phyloP scores from a whole-genome alignment of 2,113 vertebrate species.

The Syngnathus scovelli region DNA sequence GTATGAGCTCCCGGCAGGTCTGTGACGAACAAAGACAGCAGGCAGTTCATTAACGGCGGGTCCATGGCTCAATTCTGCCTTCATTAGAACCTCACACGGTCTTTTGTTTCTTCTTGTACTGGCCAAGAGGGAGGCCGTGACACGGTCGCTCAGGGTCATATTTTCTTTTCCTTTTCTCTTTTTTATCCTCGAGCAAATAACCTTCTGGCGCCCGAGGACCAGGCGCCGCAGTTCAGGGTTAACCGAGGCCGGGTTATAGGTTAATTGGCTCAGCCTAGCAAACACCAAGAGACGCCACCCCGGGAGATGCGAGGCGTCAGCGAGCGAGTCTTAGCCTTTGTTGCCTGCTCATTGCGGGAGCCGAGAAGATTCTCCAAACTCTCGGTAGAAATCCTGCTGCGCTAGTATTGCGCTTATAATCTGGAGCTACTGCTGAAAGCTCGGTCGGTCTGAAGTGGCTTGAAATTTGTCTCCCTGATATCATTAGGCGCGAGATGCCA shows the following conservation, averaged over 20 bases:
- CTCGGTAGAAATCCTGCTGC: background rate
- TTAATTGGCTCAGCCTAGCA: conserved; percentile 47
- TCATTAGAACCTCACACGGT: conserved; percentile 50
- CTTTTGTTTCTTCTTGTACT: conserved; percentile 13
- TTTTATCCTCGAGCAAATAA: background rate
- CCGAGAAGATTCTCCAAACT: background rate
- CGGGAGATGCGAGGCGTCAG: conserved; percentile 12
- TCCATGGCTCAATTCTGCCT: conserved; percentile 34
- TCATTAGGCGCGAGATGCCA: conserved; percentile 53
- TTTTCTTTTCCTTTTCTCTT: background rate
- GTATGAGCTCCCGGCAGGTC: background rate
- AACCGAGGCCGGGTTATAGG: conserved; percentile 46
- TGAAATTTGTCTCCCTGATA: conserved; percentile 6
- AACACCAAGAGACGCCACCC: conserved; percentile 11
- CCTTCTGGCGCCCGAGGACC: background rate
- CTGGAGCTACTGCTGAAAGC: background rate
- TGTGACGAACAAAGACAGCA: conserved; percentile 45
- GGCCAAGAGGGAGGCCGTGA: conserved; percentile 1
- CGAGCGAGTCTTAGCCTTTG: background rate
- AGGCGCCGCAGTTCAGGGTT: conserved; percentile 19
- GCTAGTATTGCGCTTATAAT: background rate
- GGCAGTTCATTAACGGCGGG: conserved; percentile 53
- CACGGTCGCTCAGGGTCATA: background rate
- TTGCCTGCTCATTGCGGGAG: background rate
- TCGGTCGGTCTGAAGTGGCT: background rate